A percentile compares a stretch with the other conserved stretches of the same genome.
Evolutionary conservation across 2,797 vertebrate species (phyloP).

Genomic region (Malacoctenus gilli): DNA sequence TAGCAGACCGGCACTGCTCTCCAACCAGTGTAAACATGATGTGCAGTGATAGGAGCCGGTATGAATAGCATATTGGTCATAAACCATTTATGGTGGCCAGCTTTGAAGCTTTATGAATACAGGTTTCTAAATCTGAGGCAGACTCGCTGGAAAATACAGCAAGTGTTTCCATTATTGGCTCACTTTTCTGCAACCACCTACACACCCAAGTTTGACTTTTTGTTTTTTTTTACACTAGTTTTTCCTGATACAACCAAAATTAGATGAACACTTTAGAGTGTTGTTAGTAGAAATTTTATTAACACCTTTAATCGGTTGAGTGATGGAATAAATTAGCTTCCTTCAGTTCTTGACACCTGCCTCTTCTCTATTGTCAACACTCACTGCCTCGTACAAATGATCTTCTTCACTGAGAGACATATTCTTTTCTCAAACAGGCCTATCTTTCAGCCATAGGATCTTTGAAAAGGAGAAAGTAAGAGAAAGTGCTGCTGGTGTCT

Average conservation of each 20-base stretch:
- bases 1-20: slow-evolving; percentile 15
- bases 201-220: not conserved
- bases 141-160: not conserved
- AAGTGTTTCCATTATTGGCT: not conserved
- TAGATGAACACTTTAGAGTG: not conserved
- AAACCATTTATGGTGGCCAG: slow-evolving; percentile 12
- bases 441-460: not conserved
- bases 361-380: not conserved
- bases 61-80: slow-evolving; percentile 15
- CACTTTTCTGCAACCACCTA: not conserved
- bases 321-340: not conserved
- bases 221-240: not conserved
- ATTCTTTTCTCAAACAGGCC: slow-evolving; percentile 9
- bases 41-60: slow-evolving; percentile 4
- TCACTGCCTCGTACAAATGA: not conserved
- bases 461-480: slow-evolving; percentile 11
- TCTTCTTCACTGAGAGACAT: slow-evolving; percentile 5
- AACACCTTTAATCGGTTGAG: not conserved
- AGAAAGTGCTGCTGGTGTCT: slow-evolving; percentile 7
- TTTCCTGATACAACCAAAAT: slow-evolving; percentile 1
- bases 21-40: slow-evolving; percentile 13
- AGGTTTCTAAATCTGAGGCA: slow-evolving; percentile 4
- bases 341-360: not conserved
- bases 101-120: slow-evolving; percentile 3
- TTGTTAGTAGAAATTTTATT: not conserved